Conservation (phyloP, 23 tunicate genomes). For the Pegea sp. region DNA sequence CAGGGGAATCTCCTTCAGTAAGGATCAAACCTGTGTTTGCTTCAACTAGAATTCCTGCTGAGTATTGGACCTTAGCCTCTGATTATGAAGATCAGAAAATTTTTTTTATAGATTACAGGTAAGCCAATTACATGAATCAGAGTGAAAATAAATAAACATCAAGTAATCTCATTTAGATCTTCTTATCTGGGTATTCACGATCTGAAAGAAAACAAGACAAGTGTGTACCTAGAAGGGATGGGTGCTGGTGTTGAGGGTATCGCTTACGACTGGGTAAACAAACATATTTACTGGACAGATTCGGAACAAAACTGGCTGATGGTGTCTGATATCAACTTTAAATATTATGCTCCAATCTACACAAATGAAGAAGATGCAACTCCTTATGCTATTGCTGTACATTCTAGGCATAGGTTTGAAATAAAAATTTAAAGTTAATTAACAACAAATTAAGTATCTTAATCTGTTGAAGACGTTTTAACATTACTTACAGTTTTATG, state of each 20-base stretch:
- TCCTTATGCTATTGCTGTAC: slow-evolving; percentile 43
- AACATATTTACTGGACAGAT: slow-evolving; percentile 34
- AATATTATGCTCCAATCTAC: slow-evolving; percentile 56
- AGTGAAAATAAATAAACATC: neutral
- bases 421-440: too few species aligned
- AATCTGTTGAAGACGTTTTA: too few species aligned
- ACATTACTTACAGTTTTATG: too few species aligned
- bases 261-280: slow-evolving; percentile 23
- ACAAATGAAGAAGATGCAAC: slow-evolving; percentile 10
- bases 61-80: slow-evolving; percentile 75
- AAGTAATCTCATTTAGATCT: slow-evolving; percentile 3
- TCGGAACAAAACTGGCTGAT: slow-evolving; percentile 23
- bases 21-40: slow-evolving; percentile 14
- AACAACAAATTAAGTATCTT: too few species aligned
- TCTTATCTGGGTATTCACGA: slow-evolving; percentile 19
- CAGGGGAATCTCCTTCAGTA: slow-evolving; percentile 1
- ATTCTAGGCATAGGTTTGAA: slow-evolving; percentile 25
- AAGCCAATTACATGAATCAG: neutral
- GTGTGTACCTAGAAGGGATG: slow-evolving; percentile 22
- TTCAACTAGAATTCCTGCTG: slow-evolving; percentile 20
- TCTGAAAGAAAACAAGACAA: slow-evolving; percentile 6
- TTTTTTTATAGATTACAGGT: slow-evolving; percentile 34
- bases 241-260: slow-evolving; percentile 26
- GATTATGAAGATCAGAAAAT: slow-evolving; percentile 24
- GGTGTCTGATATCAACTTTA: slow-evolving; percentile 27